A percentile compares a stretch with the other conserved stretches of the same genome.
phyloP scores from a whole-genome alignment of 2,888 invertebrate species.

The Subacronicta megacephala region DNA sequence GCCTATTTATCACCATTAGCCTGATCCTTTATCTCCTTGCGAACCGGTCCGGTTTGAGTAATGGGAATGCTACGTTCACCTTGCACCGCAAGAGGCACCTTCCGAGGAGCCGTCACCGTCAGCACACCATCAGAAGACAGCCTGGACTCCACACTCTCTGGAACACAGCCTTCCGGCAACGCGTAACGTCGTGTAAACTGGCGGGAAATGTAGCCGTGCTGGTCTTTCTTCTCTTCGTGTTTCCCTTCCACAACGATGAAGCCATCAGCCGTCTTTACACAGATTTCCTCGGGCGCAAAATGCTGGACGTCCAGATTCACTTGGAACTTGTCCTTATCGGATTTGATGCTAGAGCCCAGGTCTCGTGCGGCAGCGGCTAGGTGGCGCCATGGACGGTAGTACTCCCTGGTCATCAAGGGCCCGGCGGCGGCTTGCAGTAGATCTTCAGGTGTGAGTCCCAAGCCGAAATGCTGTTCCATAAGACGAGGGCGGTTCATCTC shows the following conservation, averaged over 20 bases:
- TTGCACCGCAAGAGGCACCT: constrained; percentile 70
- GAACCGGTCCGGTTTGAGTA: constrained; percentile 90
- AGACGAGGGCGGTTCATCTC: constrained; percentile 73
- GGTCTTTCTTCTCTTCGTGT: constrained; percentile 94
- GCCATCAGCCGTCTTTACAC: constrained; percentile 93
- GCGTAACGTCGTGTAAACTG: constrained; percentile 94
- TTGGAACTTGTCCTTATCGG: constrained; percentile 84
- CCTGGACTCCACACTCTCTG: constrained; percentile 92
- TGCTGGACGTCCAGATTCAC: constrained; percentile 94
- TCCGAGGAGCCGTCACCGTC: constrained; percentile 91
- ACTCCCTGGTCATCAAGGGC: constrained; percentile 71
- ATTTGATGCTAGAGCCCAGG: constrained; percentile 87
- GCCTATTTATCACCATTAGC: constrained; percentile 74
- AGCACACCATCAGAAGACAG: constrained; percentile 94
- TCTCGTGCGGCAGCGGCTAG: constrained; percentile 84
- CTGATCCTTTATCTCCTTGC: constrained; percentile 87
- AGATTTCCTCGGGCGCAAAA: constrained; percentile 93
- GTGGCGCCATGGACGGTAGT: constrained; percentile 83
- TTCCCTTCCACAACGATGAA: constrained; percentile 93
- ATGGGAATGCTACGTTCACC: constrained; percentile 90
- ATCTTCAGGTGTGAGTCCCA: constrained; percentile 86
- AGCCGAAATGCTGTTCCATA: constrained; percentile 88
- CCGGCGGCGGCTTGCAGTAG: constrained; percentile 70
- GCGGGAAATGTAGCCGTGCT: constrained; percentile 93
- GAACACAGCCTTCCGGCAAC: constrained; percentile 93